Conservation (phyloP, 2,797 vertebrate genomes). For the Molothrus ater region DNA sequence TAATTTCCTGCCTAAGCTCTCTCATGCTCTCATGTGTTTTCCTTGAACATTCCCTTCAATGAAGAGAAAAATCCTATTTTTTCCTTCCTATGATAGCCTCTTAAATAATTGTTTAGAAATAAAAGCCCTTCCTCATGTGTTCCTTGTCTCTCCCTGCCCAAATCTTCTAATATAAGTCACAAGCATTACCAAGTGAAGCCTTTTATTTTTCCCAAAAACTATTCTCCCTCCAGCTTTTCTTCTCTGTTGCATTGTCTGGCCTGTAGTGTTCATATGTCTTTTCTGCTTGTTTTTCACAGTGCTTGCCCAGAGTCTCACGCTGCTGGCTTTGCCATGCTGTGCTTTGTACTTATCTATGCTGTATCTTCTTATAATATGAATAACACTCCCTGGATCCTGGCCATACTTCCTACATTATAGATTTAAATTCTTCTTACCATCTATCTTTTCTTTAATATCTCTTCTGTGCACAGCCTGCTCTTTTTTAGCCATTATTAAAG, state of each 20-base stretch:
- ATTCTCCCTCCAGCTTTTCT: slow-evolving; percentile 33
- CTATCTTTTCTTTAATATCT: background rate
- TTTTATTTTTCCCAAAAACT: slow-evolving; percentile 21
- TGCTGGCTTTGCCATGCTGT: slow-evolving; percentile 27
- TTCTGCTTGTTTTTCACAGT: slow-evolving; percentile 32
- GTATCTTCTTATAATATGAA: background rate
- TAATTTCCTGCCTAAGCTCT: background rate
- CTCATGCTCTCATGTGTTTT: background rate
- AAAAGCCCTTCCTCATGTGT: background rate
- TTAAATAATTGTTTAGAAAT: background rate
- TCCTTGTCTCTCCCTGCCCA: fast-evolving
- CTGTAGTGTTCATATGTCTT: background rate
- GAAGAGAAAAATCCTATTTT: background rate
- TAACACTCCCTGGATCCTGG: background rate
- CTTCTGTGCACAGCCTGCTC: slow-evolving; percentile 1
- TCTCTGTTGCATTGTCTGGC: background rate
- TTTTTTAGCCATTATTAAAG: slow-evolving; percentile 27
- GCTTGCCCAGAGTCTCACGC: background rate
- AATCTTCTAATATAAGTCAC: background rate
- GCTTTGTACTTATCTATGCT: slow-evolving; percentile 18
- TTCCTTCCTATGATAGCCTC: background rate
- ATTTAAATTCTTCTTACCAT: slow-evolving; percentile 41
- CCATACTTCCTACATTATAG: background rate
- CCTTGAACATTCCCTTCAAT: background rate
- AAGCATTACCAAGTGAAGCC: background rate